Base-by-base conservation (phyloP, 2,888 invertebrate genomes). In the Sarcophaga rosellei region DNA sequence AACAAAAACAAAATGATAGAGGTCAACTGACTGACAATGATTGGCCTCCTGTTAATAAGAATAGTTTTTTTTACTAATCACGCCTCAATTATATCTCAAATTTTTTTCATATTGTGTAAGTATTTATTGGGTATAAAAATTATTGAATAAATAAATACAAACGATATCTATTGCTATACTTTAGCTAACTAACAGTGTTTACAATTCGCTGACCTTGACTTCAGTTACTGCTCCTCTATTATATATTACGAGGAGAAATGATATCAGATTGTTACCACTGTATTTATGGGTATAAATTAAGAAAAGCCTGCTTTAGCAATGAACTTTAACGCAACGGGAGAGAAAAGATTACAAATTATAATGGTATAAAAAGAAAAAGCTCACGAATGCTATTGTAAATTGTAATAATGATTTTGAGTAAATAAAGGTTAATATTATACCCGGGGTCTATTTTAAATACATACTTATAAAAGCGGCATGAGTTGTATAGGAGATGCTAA, bases 391-490 rank as follows among this genome's bases (percentile, higher is more conserved):
- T 59, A 61, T 72, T 59, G 35, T n/a, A 35, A 61, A 44, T 72
- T 72, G 20, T 72, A 5, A 44, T 35, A 35, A 21, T 62, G 12
- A 15, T 62, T 45, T 17, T 21, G 62, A 23, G 61, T 45, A 62
- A 45, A 20, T 62, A 62, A 45, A 74, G 45, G 45, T 47, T 62
- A 15, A 21, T 73, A 45, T 23, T 2, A 44, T 45, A 15, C 45
- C 62, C 62, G 4, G 62, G 5, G 62, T 17, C 62, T 62, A 25
- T 59, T 44, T 45, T 21, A 23, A n/a, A n/a, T n/a, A n/a, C n/a
- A n/a, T n/a, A n/a, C n/a, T n/a, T 23, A 21, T 74, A 45, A 63
- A 45, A 62, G 25, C 62, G 62, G 62, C 45, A 68, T 68, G 68
- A 45, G 47, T 20, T 68, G n/a, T 10, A 35, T 35, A 59, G 20